A percentile compares a stretch with the other conserved stretches of the same genome.
Conservation (phyloP, 2,113 vertebrate genomes). For the Tenebrosternarchus preto region DNA sequence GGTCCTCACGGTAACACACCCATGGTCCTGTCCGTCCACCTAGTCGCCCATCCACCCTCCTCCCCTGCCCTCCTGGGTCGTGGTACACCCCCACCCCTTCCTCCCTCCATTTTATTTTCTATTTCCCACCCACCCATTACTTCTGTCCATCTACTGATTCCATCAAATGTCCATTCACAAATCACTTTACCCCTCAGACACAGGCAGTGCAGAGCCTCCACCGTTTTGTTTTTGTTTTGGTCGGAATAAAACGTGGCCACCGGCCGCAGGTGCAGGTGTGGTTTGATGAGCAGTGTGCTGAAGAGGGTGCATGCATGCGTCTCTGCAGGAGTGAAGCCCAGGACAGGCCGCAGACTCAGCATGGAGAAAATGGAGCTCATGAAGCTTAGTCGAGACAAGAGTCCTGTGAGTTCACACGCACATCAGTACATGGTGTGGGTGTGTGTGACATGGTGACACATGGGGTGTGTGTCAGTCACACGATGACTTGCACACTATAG, state of each 20-base stretch:
- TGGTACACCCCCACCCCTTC: conserved; percentile 54
- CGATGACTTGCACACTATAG: too few species aligned
- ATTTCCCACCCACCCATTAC: not conserved
- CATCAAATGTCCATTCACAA: not conserved
- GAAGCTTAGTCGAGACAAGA: conserved; percentile 81
- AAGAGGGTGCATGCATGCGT: conserved; percentile 14
- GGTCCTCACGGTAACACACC: conserved; percentile 59
- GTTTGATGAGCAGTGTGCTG: not conserved
- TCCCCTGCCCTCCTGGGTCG: not conserved
- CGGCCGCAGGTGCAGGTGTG: too few species aligned
- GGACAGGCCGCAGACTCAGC: conserved; percentile 74
- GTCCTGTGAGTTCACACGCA: conserved; percentile 32
- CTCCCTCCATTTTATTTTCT: not conserved
- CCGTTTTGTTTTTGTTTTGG: too few species aligned
- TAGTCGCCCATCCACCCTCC: not conserved
- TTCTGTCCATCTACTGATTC: not conserved
- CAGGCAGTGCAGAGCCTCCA: too few species aligned
- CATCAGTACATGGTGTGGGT: too few species aligned
- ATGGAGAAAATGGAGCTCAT: conserved; percentile 87
- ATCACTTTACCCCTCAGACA: too few species aligned
- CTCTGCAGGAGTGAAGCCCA: conserved; percentile 74
- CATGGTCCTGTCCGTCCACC: too few species aligned
- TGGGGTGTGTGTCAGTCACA: too few species aligned
- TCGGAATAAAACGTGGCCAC: too few species aligned
- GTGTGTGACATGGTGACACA: too few species aligned